Base-by-base conservation (phyloP, 2,888 invertebrate species). In the Escarpia spicata region DNA sequence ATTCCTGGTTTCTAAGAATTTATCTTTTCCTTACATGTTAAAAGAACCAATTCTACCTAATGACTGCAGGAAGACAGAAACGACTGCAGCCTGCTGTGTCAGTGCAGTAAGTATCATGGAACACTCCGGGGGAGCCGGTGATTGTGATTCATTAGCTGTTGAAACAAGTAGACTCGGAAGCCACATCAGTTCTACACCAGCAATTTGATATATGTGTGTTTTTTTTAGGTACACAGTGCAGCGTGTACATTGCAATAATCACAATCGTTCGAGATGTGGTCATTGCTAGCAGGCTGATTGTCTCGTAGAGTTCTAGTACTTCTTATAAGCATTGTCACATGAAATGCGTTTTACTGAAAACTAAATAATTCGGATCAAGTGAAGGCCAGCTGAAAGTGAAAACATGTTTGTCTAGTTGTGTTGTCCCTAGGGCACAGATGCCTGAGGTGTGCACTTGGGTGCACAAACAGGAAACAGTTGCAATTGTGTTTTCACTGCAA, bases 111-210 rank as follows among this genome's bases (percentile, higher is more conserved):
- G 75, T 75, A 75, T 75, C 75, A 26, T 75, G 75, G 26, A 52
- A 52, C 52, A 9, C 52, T 15, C 52, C 8, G 52, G 52, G 52
- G 52, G 52, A 52, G 52, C 15, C 15, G 8, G 52, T 52, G 52
- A 52, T 52, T 75, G 75, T 75, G 75, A 75, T 75, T 75, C 75
- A 75, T 75, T n/a, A n/a, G n/a, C 75, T 75, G 75, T 19, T 75
- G 75, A 75, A 75, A 75, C n/a, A 26, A 75, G 26, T 75, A 4
- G 19, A 75, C 75, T 26, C 26, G 3, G n/a, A 75, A 75, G 75
- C 75, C 75, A 75, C 26, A 75, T 75, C n/a, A 19, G 75, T 75
- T 75, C 75, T 75, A 26, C 26, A 26, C n/a, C 52, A 6, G 75
- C 75, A 75, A 75, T 75, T 75, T 75, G 75, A 75, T 75, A 75